Evolutionary conservation across 1,140 invertebrate species (phyloP).

Genomic region (Contarinia nasturtii): DNA sequence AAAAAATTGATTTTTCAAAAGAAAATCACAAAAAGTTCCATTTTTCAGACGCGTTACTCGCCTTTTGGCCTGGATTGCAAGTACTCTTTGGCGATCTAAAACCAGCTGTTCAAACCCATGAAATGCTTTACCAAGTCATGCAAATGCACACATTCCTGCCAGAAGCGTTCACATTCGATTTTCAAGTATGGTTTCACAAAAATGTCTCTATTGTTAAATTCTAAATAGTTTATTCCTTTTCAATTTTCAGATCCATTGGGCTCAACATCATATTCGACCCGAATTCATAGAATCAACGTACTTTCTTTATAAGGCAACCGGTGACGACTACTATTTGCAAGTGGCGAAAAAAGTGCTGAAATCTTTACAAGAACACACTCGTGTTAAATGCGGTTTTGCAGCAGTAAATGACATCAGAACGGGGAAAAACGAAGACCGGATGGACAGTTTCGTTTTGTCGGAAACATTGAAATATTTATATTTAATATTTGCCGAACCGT

Average conservation of each 20-base stretch:
- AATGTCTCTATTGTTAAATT: too few relatives aligned
- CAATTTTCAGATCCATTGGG: conserved; percentile 95
- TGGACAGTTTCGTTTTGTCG: conserved; percentile 95
- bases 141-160: conserved; percentile 94
- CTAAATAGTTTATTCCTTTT: conserved; percentile 44
- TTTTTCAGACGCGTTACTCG: conserved; percentile 36
- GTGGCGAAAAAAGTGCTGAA: conserved; percentile 83
- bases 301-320: conserved; percentile 85
- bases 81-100: conserved; percentile 77
- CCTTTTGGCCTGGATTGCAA: conserved; percentile 96
- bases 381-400: conserved; percentile 91
- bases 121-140: conserved; percentile 93
- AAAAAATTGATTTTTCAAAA: too few relatives aligned
- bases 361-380: conserved; percentile 72
- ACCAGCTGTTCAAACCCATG: conserved; percentile 92
- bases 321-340: conserved; percentile 86
- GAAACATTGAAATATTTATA: conserved; percentile 98
- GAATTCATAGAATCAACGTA: conserved; percentile 98
- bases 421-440: conserved; percentile 75
- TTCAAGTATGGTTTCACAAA: conserved; percentile 53
- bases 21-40: too few relatives aligned
- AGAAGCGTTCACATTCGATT: conserved; percentile 90
- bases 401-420: conserved; percentile 91
- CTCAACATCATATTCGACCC: conserved; percentile 87
- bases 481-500: conserved; percentile 78